Evolutionary conservation across 2,113 vertebrate genomes (phyloP).

Genomic region (Microtus richardsoni): DNA sequence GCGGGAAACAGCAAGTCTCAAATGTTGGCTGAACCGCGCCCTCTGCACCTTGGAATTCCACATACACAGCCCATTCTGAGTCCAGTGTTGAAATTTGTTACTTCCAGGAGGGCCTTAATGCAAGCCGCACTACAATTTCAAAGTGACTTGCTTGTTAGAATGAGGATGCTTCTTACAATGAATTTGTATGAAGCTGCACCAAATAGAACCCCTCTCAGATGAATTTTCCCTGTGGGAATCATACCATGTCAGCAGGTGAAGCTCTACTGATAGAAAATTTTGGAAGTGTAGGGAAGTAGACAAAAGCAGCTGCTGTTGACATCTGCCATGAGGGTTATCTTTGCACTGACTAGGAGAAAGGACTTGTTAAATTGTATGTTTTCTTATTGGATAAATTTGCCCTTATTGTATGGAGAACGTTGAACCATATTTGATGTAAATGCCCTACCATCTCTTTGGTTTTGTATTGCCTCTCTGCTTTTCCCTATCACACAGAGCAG

Average conservation of each 20-base stretch:
- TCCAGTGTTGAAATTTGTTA: background rate
- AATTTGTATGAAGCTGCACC: background rate
- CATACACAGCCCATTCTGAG: no score
- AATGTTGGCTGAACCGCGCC: fast-evolving
- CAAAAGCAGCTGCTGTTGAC: background rate
- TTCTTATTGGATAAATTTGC: background rate
- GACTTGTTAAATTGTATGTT: background rate
- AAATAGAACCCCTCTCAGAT: background rate
- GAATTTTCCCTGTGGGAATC: background rate
- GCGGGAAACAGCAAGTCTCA: background rate
- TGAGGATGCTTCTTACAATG: background rate
- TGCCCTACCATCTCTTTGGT: background rate
- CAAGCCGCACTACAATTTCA: background rate
- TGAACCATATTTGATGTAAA: background rate
- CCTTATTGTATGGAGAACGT: background rate
- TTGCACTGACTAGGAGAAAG: background rate
- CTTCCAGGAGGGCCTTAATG: background rate
- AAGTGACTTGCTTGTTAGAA: background rate
- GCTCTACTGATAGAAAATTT: conserved; percentile 4
- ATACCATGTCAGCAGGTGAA: background rate
- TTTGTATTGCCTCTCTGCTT: background rate
- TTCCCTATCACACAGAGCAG: background rate
- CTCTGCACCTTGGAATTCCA: background rate
- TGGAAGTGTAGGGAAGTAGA: background rate
- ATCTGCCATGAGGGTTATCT: background rate